Evolutionary conservation across 2,113 vertebrate genomes (phyloP), one percentile per base, ranked within the genome.

Genomic region (Rissa tridactyla): DNA sequence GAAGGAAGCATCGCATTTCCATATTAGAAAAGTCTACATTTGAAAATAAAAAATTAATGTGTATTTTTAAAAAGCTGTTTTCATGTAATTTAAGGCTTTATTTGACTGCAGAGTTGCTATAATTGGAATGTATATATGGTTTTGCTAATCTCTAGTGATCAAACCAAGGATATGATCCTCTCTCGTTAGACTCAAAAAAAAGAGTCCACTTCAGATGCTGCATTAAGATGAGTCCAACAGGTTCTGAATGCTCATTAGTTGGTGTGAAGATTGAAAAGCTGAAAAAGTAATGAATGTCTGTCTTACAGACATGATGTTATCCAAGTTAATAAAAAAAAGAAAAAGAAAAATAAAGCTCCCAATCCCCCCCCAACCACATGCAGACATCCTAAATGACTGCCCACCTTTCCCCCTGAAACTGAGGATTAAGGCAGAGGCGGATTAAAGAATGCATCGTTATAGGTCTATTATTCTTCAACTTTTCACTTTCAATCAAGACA

Each of bases 401-500:
- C 77, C 69, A 70, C 79, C 80, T 87, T 69, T 90, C 91, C 80
- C 60, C 92, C 47, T 18, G 42, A 60, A 88, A 71, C 4, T 16
- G 54, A 79, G 88, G 81, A 95, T 89, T 82, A 57, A 90, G 87
- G 64, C 80, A 73, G 85, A 93, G 60, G 92, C 27, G 17, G 57
- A 68, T 91, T 90, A 82, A 91, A 95, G 96, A 94, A 83, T 57
- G 84, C 89, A 82, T 96, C 17, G 80, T 85, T 95, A 94, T 13
- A 46, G 96, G 97, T 97, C 98, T 97, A 97, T 97, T 97, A 96
- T 93, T 98, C 97, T 88, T 95, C 95, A 96, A 97, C 96, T 98
- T 97, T 97, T 98, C 98, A 97, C 97, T 98, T 98, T 95, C 97
- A 95, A 98, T 98, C 97, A 97, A 97, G 97, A 91, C 86, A 94